Conservation (phyloP, 1,140 invertebrate species). For the Dreissena rostriformis region DNA sequence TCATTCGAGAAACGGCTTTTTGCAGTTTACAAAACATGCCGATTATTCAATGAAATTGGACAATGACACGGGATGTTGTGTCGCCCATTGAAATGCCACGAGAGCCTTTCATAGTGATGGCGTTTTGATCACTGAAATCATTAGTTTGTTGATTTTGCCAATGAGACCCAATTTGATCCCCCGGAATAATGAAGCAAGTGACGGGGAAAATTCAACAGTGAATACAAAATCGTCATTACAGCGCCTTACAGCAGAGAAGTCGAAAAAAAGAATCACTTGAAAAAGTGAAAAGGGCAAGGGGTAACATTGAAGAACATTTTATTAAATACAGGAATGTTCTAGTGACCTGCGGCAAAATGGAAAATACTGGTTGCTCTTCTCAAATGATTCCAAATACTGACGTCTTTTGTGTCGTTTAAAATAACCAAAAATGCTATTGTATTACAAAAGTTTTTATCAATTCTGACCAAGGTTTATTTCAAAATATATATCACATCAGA, state of each 20-base stretch:
- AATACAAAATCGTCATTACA: neutral
- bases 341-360: no score
- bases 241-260: neutral
- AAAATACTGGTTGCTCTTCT: no score
- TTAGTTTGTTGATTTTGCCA: slow-evolving; percentile 12
- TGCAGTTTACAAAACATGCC: neutral
- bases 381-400: no score
- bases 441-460: no score
- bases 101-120: neutral
- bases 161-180: neutral
- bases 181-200: neutral
- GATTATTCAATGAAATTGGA: neutral
- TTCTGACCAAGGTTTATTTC: no score
- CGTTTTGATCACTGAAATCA: neutral
- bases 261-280: neutral
- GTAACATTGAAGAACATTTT: neutral
- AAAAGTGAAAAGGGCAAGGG: slow-evolving; percentile 4
- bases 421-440: no score
- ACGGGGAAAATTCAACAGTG: neutral
- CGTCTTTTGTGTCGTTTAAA: no score
- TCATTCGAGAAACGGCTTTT: neutral
- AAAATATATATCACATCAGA: no score
- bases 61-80: neutral
- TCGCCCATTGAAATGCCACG: neutral
- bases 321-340: neutral